Evolutionary conservation across 1,140 invertebrate species (phyloP).

Genomic region (Sipha flava): DNA sequence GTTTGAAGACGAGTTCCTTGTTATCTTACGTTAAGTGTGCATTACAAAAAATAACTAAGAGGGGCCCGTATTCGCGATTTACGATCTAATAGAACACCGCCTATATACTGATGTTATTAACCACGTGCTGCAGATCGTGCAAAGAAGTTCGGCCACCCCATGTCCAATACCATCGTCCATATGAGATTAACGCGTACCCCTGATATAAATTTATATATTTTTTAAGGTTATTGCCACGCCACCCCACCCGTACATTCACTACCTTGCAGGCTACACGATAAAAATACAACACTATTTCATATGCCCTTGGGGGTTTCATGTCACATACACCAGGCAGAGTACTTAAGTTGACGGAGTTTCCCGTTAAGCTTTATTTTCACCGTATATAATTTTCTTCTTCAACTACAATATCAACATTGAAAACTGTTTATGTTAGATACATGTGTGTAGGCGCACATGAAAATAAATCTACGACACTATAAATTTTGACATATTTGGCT

Average conservation of each 20-base stretch:
- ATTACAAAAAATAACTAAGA: background rate
- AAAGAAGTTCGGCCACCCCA: too few relatives aligned
- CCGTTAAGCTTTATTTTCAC: background rate
- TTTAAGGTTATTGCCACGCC: background rate
- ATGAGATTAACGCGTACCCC: background rate
- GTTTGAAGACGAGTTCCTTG: background rate
- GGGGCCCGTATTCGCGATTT: background rate
- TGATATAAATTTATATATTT: background rate
- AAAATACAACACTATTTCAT: background rate
- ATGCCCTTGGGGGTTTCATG: background rate
- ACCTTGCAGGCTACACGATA: too few relatives aligned
- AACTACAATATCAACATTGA: background rate
- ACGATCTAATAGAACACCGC: background rate
- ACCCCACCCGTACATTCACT: background rate
- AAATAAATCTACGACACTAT: background rate
- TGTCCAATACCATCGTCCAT: background rate
- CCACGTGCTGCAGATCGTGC: background rate
- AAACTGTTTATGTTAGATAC: background rate
- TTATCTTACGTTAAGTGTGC: constrained; percentile 6
- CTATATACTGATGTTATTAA: background rate
- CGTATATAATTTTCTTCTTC: background rate
- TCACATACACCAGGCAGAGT: background rate
- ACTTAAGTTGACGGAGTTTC: background rate
- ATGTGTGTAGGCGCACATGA: background rate
- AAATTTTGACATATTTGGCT: background rate